Percentiles rank a stretch among this genome's conserved stretches.
These are phyloP conservation scores for Talpa occidentalis DNA, from an alignment of 2,113 vertebrate genomes.

Conservation along the genomic window DNA sequence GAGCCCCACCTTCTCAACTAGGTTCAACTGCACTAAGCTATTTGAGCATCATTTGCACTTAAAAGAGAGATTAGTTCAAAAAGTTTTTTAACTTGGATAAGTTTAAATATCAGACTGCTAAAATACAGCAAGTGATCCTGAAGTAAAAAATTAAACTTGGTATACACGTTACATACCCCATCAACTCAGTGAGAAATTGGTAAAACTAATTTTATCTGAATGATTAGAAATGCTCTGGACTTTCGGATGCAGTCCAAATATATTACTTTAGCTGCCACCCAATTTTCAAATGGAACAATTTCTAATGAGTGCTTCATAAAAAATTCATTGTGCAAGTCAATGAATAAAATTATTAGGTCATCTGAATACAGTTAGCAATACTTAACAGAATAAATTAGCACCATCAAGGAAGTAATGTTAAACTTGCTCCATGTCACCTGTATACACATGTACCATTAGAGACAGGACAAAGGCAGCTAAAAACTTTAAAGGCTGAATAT, in stretches of 20 bases:
- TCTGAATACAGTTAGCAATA: constrained; percentile 8
- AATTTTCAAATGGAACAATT: neutral
- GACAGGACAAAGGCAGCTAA: neutral
- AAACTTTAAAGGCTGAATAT: neutral
- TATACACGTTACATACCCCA: neutral
- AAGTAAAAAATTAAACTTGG: constrained; percentile 42
- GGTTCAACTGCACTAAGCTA: neutral
- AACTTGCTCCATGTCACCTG: neutral
- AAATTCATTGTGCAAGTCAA: neutral
- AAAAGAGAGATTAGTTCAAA: neutral
- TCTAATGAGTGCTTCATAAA: neutral
- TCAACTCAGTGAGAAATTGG: neutral
- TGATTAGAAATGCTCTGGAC: neutral
- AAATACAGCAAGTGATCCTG: neutral
- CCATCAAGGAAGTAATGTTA: neutral
- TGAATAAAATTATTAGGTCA: constrained; percentile 17
- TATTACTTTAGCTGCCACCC: neutral
- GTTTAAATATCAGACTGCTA: neutral
- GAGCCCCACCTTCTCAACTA: neutral
- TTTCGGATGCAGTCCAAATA: neutral
- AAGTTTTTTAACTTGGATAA: neutral
- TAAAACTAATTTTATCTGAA: neutral
- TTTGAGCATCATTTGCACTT: neutral
- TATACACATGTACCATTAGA: neutral
- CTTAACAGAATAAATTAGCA: neutral